These are phyloP conservation scores for Sebastes hubbsi DNA, from an alignment of 2,797 vertebrate genomes.

Conservation along the genomic window DNA sequence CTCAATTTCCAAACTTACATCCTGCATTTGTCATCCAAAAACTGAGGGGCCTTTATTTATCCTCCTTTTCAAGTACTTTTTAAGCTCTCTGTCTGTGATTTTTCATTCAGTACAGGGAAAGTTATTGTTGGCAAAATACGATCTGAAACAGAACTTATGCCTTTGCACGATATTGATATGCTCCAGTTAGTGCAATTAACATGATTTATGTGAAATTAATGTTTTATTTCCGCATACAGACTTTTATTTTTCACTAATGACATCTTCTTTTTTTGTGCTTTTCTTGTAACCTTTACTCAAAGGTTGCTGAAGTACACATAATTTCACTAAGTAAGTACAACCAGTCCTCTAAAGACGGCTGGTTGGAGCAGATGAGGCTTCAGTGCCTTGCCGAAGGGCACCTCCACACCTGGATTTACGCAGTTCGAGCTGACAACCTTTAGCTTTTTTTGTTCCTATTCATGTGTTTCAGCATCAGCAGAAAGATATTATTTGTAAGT, in stretches of 20 bases:
- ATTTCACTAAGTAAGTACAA: neutral
- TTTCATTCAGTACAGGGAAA: neutral
- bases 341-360: neutral
- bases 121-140: neutral
- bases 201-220: constrained; percentile 12
- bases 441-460: neutral
- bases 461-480: neutral
- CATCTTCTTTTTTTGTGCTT: neutral
- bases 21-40: constrained; percentile 27
- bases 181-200: neutral
- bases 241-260: neutral
- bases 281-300: neutral
- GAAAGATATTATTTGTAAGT: neutral
- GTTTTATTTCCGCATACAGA: constrained; percentile 10
- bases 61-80: constrained; percentile 3
- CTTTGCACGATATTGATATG: constrained; percentile 13
- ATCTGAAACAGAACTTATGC: constrained; percentile 1
- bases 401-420: neutral
- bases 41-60: constrained; percentile 29
- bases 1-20: constrained; percentile 29
- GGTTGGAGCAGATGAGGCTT: neutral
- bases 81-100: constrained; percentile 8
- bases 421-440: neutral
- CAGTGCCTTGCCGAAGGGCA: neutral
- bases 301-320: too few relatives aligned